phyloP scores from a whole-genome alignment of 2,113 vertebrate genomes.

The Rhineura floridana region DNA sequence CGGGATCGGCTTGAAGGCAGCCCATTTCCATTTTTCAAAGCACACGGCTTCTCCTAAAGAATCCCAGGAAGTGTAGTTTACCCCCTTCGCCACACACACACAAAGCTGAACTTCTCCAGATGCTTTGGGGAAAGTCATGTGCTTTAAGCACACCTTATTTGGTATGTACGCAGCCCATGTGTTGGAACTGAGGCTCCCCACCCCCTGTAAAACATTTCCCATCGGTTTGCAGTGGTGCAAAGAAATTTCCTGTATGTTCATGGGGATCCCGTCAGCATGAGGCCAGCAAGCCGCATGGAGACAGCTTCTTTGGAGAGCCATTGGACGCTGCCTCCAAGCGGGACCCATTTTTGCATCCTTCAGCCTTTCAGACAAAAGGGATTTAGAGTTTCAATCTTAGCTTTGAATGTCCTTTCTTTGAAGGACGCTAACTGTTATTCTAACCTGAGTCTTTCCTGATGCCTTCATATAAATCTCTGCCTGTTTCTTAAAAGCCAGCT shows the following conservation, averaged over 20 bases:
- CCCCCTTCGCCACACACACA: too few species aligned
- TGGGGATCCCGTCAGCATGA: neutral
- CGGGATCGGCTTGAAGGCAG: too few species aligned
- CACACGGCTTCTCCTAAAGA: too few species aligned
- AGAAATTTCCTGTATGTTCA: neutral
- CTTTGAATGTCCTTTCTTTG: slow-evolving; percentile 55
- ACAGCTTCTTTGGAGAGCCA: neutral
- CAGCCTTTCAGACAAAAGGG: neutral
- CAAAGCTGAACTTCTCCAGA: too few species aligned
- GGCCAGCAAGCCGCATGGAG: too few species aligned
- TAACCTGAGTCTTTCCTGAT: slow-evolving; percentile 67
- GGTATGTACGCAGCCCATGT: too few species aligned
- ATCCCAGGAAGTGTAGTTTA: too few species aligned
- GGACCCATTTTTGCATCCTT: neutral
- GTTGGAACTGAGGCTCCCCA: too few species aligned
- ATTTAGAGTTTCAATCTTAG: neutral
- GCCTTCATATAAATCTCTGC: slow-evolving; percentile 68
- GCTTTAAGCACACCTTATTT: too few species aligned
- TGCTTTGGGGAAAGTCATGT: too few species aligned
- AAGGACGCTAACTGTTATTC: slow-evolving; percentile 62
- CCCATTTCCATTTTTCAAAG: too few species aligned
- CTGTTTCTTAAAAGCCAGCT: slow-evolving; percentile 71
- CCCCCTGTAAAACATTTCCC: too few species aligned
- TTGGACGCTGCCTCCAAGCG: neutral
- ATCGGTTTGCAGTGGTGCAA: neutral